phyloP scores from a whole-genome alignment of 2,113 vertebrate genomes.

The Oncorhynchus nerka region DNA sequence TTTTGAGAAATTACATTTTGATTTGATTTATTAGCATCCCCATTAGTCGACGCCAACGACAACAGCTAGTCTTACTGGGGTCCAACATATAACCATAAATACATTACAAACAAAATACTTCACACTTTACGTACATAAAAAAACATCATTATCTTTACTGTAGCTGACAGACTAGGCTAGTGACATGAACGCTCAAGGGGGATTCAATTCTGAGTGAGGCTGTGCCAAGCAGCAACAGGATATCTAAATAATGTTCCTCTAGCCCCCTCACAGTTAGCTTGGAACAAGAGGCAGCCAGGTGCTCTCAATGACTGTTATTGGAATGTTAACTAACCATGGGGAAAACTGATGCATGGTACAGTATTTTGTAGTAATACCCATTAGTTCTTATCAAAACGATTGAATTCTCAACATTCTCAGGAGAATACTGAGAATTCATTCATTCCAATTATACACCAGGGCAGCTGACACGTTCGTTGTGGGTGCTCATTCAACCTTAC shows the following conservation, averaged over 20 bases:
- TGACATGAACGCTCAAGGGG: conserved; percentile 32
- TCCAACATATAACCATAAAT: no score
- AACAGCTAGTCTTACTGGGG: no score
- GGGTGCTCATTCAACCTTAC: conserved; percentile 9
- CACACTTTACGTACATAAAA: neutral
- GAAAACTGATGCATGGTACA: conserved; percentile 11
- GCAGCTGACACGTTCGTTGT: neutral
- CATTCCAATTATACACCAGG: no score
- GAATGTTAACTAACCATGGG: conserved; percentile 23
- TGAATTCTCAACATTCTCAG: no score
- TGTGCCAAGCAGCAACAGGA: conserved; percentile 21
- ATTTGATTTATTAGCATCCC: no score
- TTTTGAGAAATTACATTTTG: conserved; percentile 7
- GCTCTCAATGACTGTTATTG: neutral
- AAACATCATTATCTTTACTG: neutral
- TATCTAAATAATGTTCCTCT: conserved; percentile 33
- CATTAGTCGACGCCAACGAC: no score
- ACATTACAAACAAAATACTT: no score
- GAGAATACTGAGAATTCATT: neutral
- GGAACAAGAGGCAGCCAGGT: neutral
- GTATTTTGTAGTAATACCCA: no score
- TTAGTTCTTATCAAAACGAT: no score
- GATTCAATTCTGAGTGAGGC: neutral
- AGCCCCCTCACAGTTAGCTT: neutral
- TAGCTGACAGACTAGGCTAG: conserved; percentile 10